These are phyloP conservation scores for Cephus rjabovi DNA, from an alignment of 2,888 invertebrate species.

Conservation along the genomic window DNA sequence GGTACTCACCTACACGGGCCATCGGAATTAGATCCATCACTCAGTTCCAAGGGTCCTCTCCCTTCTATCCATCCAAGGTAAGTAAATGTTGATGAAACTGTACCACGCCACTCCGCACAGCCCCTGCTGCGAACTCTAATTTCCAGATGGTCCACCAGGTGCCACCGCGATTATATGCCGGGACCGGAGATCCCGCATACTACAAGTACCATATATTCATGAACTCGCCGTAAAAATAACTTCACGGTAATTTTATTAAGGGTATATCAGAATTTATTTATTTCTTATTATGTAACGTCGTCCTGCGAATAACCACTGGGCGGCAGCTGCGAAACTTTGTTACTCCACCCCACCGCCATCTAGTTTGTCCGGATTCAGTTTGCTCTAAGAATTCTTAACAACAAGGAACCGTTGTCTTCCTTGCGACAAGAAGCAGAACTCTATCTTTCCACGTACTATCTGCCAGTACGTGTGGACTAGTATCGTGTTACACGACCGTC, in stretches of 20 bases:
- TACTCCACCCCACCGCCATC: not conserved
- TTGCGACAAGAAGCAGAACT: constrained; percentile 2
- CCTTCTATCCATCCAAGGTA: constrained; percentile 29
- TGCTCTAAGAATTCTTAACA: not conserved
- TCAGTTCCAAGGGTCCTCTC: constrained; percentile 14
- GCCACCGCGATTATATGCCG: not conserved
- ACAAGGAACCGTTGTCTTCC: not conserved
- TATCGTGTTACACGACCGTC: constrained; percentile 36
- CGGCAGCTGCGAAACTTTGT: not conserved
- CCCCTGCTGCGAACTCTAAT: constrained; percentile 36
- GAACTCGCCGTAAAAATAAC: not conserved
- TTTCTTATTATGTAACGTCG: not conserved
- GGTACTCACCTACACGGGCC: constrained; percentile 8
- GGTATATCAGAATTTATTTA: not conserved
- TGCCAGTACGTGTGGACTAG: constrained; percentile 16
- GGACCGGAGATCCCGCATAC: not conserved
- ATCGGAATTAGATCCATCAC: constrained; percentile 47
- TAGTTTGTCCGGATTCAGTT: not conserved
- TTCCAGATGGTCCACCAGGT: constrained; percentile 41
- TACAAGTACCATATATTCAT: not conserved
- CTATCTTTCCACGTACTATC: not conserved
- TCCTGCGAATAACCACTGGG: not conserved
- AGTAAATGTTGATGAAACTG: constrained; percentile 33
- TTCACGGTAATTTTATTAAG: not conserved
- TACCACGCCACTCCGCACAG: constrained; percentile 13